Evolutionary conservation across 1,140 invertebrate genomes (phyloP).

Genomic region (Cotesia glomerata): DNA sequence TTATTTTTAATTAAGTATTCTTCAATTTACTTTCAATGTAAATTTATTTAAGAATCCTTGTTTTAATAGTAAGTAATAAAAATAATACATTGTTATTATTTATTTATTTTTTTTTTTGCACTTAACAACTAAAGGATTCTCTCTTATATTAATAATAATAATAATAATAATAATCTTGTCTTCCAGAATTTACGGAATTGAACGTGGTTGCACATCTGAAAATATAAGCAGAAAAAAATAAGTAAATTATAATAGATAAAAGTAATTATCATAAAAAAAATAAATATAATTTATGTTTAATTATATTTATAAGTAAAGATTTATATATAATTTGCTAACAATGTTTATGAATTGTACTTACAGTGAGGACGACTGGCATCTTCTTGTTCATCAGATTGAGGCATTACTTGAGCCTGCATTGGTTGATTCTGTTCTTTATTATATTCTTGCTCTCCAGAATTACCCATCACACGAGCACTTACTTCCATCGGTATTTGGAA

Average conservation of each 20-base stretch:
- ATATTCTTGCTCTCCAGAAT: slow-evolving; percentile 35
- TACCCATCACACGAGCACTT: slow-evolving; percentile 48
- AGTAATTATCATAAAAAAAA: no score
- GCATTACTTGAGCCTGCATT: slow-evolving; percentile 44
- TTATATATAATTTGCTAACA: not conserved
- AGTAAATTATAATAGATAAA: no score
- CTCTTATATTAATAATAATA: slow-evolving; percentile 60
- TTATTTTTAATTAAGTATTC: slow-evolving; percentile 1
- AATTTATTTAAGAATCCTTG: not conserved
- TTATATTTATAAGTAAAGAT: slow-evolving; percentile 5
- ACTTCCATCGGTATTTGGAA: slow-evolving; percentile 54
- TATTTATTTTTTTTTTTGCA: not conserved
- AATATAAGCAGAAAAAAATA: slow-evolving; percentile 22
- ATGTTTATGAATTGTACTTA: slow-evolving; percentile 50
- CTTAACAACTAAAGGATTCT: slow-evolving; percentile 61
- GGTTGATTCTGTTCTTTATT: slow-evolving; percentile 52
- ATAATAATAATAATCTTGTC: slow-evolving; percentile 53
- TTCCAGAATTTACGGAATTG: slow-evolving; percentile 64
- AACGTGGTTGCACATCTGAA: slow-evolving; percentile 71
- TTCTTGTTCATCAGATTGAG: slow-evolving; percentile 36
- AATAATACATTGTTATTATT: not conserved
- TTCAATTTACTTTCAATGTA: not conserved
- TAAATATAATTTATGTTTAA: no score
- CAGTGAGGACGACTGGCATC: slow-evolving; percentile 67
- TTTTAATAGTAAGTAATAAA: not conserved